Evolutionary conservation across 1,140 invertebrate genomes (phyloP).

Genomic region (Brachionus calyciflorus): DNA sequence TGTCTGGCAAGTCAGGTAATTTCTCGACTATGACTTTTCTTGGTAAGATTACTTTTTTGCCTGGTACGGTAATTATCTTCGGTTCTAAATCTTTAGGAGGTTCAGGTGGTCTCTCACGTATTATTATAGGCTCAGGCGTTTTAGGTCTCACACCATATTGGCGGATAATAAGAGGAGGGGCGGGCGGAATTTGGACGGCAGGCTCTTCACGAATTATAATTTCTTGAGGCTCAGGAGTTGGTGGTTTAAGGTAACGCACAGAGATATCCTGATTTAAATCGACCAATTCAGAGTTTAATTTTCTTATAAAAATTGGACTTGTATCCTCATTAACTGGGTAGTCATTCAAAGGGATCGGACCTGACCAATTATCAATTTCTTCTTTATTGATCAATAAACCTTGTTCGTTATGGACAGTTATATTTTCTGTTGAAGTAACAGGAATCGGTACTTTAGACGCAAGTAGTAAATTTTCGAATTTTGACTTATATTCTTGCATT

Average conservation of each 20-base stretch:
- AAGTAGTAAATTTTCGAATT: not conserved
- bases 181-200: not conserved
- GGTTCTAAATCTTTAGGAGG: not conserved
- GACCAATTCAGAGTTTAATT: not conserved
- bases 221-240: conserved; percentile 36
- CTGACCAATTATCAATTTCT: not conserved
- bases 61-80: conserved; percentile 19
- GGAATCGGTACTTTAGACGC: conserved; percentile 7
- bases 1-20: conserved; percentile 22
- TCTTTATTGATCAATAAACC: conserved; percentile 32
- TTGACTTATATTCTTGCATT: not conserved
- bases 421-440: not conserved
- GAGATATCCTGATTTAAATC: not conserved
- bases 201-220: conserved; percentile 27
- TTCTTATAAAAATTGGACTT: conserved; percentile 15
- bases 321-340: conserved; percentile 42
- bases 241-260: conserved; percentile 9
- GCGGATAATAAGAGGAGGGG: conserved; percentile 34
- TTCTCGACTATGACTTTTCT: conserved; percentile 36
- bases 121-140: conserved; percentile 26
- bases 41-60: not conserved
- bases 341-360: conserved; percentile 18
- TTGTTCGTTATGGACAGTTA: not conserved
- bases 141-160: conserved; percentile 12
- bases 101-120: conserved; percentile 32